These are phyloP conservation scores for Drosophila stalkeri DNA, from an alignment of 2,888 invertebrate genomes.

Conservation along the genomic window DNA sequence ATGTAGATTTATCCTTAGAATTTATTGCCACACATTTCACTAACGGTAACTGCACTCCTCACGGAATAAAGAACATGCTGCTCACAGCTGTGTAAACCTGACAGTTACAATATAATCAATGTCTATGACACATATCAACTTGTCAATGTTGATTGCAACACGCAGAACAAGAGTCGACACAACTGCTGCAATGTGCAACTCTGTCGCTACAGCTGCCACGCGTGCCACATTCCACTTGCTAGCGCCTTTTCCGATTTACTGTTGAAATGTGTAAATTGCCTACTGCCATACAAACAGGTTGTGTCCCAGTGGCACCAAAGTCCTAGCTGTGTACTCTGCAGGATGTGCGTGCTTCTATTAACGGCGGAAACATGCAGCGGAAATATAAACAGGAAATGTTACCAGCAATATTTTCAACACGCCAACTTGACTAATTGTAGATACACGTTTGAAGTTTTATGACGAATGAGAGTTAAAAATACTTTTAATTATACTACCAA, in stretches of 20 bases:
- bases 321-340: slow-evolving; percentile 9
- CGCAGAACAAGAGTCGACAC: slow-evolving; percentile 24
- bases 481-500: not conserved
- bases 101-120: slow-evolving; percentile 71
- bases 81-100: slow-evolving; percentile 28
- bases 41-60: slow-evolving; percentile 36
- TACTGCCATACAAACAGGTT: not conserved
- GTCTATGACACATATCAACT: slow-evolving; percentile 56
- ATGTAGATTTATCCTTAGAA: slow-evolving; percentile 47
- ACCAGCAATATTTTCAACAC: slow-evolving; percentile 69
- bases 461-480: slow-evolving; percentile 16
- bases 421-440: slow-evolving; percentile 64
- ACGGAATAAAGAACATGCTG: slow-evolving; percentile 18
- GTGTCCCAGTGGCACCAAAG: slow-evolving; percentile 18
- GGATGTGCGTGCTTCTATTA: slow-evolving; percentile 67
- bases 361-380: slow-evolving; percentile 69
- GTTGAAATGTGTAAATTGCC: slow-evolving; percentile 34
- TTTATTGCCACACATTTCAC: slow-evolving; percentile 52
- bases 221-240: slow-evolving; percentile 34
- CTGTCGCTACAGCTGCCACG: slow-evolving; percentile 31
- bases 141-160: slow-evolving; percentile 74
- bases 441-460: slow-evolving; percentile 29
- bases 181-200: slow-evolving; percentile 46
- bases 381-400: slow-evolving; percentile 73
- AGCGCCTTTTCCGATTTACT: slow-evolving; percentile 21